Conservation (phyloP, 2,797 vertebrate species). For the Mycteria americana region DNA sequence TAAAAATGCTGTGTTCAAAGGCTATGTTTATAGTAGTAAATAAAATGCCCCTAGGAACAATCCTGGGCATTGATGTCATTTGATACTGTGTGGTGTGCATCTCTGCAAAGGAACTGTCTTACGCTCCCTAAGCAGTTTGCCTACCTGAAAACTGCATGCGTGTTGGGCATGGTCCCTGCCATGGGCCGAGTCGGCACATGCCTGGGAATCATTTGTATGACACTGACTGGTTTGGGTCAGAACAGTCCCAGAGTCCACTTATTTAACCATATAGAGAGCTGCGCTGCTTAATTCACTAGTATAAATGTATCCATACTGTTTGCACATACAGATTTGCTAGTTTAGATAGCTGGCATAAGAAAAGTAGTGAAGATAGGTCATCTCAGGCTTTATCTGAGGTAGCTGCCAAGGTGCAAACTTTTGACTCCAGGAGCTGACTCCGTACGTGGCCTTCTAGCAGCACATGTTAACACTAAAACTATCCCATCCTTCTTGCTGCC, state of each 20-base stretch:
- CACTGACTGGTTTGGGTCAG: neutral
- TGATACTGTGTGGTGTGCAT: neutral
- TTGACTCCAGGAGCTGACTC: neutral
- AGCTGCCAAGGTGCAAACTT: neutral
- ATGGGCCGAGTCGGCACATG: neutral
- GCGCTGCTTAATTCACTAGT: neutral
- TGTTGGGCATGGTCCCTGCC: rapidly evolving
- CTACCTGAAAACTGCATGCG: neutral
- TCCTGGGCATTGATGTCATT: neutral
- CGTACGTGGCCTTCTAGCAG: neutral
- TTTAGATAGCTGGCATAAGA: neutral
- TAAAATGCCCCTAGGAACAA: neutral
- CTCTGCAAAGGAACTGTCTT: neutral
- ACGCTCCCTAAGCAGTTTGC: neutral
- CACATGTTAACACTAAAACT: neutral
- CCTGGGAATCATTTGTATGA: neutral
- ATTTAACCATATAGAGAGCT: neutral
- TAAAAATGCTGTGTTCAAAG: neutral
- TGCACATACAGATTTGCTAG: neutral
- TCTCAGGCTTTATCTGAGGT: neutral
- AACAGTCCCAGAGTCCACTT: neutral
- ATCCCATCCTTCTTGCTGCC: neutral
- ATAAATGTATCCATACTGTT: neutral
- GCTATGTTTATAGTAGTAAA: neutral
- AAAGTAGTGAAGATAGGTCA: neutral